Percentiles rank a stretch among this genome's conserved stretches.
These are phyloP conservation scores for Palythoa grandiflora DNA, from an alignment of 92 coral and sea anemone genomes.

Conservation along the genomic window DNA sequence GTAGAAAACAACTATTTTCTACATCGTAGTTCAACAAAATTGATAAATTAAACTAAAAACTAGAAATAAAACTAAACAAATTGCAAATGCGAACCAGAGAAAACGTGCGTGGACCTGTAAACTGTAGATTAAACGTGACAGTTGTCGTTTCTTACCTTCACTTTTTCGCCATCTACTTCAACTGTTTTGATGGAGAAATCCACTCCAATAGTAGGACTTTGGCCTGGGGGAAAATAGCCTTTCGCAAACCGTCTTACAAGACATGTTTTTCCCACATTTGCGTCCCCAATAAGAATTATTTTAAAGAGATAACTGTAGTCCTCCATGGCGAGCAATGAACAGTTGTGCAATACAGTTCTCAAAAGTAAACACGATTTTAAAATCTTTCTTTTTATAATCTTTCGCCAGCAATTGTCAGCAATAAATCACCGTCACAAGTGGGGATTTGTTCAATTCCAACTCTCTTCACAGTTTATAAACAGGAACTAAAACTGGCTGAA, in stretches of 20 bases:
- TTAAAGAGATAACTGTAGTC: slow-evolving; percentile 95
- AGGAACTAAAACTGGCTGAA: slow-evolving; percentile 22
- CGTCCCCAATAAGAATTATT: slow-evolving; percentile 98
- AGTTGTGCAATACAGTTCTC: not conserved
- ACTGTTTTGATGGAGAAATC: slow-evolving; percentile 97
- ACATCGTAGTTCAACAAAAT: not conserved
- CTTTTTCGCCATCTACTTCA: slow-evolving; percentile 93
- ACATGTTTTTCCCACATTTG: slow-evolving; percentile 99
- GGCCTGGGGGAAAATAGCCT: slow-evolving; percentile 93
- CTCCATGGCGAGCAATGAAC: slow-evolving; percentile 57
- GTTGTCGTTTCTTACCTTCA: slow-evolving; percentile 73
- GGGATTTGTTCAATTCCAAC: slow-evolving; percentile 24
- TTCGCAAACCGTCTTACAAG: slow-evolving; percentile 94
- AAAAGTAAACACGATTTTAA: not conserved
- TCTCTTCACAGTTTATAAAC: slow-evolving; percentile 12
- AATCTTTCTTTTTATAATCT: not conserved
- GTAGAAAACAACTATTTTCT: not conserved
- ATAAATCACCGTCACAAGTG: not conserved
- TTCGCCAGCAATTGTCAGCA: not conserved
- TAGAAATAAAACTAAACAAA: not conserved
- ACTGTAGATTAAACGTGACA: not conserved
- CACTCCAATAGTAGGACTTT: slow-evolving; percentile 98
- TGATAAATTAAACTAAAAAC: not conserved
- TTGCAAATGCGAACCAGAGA: not conserved
- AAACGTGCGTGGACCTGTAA: not conserved